These are phyloP conservation scores for Drosophila mercatorum DNA, from an alignment of 2,888 invertebrate species.

Conservation along the genomic window DNA sequence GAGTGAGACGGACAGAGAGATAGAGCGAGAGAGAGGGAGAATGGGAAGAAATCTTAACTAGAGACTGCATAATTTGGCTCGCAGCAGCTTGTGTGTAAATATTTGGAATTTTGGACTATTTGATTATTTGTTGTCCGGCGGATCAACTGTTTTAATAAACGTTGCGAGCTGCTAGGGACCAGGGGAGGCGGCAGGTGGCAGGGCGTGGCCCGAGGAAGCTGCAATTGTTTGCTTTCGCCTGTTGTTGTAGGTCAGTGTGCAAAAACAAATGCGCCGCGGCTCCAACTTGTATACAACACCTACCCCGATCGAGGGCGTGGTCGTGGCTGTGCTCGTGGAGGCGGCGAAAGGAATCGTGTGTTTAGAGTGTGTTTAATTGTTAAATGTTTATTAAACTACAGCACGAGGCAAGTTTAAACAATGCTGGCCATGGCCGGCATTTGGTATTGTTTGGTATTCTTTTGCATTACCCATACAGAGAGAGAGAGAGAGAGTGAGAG, in stretches of 20 bases:
- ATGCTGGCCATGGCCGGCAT: conserved; percentile 67
- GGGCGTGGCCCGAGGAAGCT: conserved; percentile 41
- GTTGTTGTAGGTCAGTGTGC: conserved; percentile 84
- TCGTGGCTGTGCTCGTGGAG: not conserved
- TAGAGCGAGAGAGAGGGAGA: not conserved
- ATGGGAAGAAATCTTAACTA: conserved; percentile 45
- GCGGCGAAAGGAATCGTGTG: conserved; percentile 54
- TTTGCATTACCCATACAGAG: conserved; percentile 28
- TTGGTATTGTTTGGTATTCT: conserved; percentile 61
- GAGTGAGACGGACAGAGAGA: not conserved
- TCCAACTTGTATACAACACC: conserved; percentile 55
- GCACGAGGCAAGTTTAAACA: conserved; percentile 74
- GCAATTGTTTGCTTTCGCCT: conserved; percentile 72
- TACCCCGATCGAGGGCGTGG: not conserved
- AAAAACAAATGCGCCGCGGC: conserved; percentile 69
- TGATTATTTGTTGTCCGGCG: conserved; percentile 77
- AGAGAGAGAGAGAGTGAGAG: not conserved
- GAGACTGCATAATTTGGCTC: conserved; percentile 56
- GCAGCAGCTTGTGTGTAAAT: conserved; percentile 67
- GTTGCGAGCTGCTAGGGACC: not conserved
- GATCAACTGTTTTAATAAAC: conserved; percentile 56
- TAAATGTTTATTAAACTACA: conserved; percentile 80
- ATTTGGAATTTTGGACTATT: conserved; percentile 71
- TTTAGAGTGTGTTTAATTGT: conserved; percentile 82
- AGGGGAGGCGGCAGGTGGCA: conserved; percentile 7